These are phyloP conservation scores for Lysandra coridon DNA, from an alignment of 2,888 invertebrate species.

Conservation along the genomic window DNA sequence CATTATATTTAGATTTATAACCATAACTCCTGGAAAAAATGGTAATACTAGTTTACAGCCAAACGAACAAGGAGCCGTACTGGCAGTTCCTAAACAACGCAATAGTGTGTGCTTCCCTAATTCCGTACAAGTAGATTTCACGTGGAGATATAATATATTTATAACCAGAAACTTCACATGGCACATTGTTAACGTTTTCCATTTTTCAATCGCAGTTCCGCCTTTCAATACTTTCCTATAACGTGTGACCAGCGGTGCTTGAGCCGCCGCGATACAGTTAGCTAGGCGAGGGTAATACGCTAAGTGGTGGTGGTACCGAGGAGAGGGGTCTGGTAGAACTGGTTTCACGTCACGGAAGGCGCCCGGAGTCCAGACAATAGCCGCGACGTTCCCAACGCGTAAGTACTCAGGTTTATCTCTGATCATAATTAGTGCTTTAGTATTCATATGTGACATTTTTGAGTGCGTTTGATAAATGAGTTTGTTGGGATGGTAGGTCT, in stretches of 20 bases:
- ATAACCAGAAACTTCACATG: slow-evolving; percentile 33
- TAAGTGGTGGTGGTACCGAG: slow-evolving; percentile 52
- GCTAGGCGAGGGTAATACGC: slow-evolving; percentile 46
- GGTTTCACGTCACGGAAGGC: slow-evolving; percentile 69
- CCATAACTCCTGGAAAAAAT: too few species aligned
- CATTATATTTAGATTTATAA: too few species aligned
- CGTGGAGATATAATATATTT: slow-evolving; percentile 47
- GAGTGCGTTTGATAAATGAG: not conserved
- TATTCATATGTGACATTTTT: slow-evolving; percentile 12
- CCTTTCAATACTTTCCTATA: slow-evolving; percentile 76
- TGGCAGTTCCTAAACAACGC: not conserved
- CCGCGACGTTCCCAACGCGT: slow-evolving; percentile 74
- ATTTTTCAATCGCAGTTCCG: slow-evolving; percentile 76
- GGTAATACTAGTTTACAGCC: too few species aligned
- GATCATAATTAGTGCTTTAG: slow-evolving; percentile 38
- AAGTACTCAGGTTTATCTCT: slow-evolving; percentile 58
- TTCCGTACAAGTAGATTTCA: slow-evolving; percentile 35
- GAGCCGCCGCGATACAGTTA: slow-evolving; percentile 52
- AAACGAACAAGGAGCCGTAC: too few species aligned
- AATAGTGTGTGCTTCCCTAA: not conserved
- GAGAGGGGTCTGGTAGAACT: slow-evolving; percentile 55
- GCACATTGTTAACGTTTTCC: slow-evolving; percentile 64
- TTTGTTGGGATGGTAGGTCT: not conserved
- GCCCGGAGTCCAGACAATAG: slow-evolving; percentile 71
- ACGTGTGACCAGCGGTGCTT: slow-evolving; percentile 54